These are phyloP conservation scores for Andrena fulva DNA, from an alignment of 2,888 invertebrate genomes.

Conservation along the genomic window DNA sequence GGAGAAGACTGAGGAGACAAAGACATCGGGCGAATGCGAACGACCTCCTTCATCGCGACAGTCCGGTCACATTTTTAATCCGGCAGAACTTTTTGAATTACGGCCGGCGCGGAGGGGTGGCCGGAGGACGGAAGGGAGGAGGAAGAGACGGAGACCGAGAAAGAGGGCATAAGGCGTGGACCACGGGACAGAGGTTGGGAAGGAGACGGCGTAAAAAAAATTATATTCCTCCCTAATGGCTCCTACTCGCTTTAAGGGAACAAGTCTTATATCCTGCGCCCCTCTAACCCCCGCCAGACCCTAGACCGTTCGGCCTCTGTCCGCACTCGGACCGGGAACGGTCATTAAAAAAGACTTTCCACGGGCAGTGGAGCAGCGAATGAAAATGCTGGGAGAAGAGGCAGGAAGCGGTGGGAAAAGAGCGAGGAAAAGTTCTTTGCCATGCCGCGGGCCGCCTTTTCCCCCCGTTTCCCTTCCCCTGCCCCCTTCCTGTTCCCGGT, in stretches of 20 bases:
- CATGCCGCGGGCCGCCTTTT: conserved; percentile 40
- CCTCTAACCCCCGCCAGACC: conserved; percentile 8
- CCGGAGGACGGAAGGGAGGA: conserved; percentile 23
- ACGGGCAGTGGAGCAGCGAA: conserved; percentile 65
- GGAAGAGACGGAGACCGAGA: conserved; percentile 23
- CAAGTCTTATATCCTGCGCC: conserved; percentile 60
- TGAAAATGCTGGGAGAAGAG: conserved; percentile 61
- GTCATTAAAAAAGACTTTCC: conserved; percentile 74
- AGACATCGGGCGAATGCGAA: conserved; percentile 46
- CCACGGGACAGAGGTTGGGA: conserved; percentile 32
- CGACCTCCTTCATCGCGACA: conserved; percentile 51
- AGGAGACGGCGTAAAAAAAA: conserved; percentile 50
- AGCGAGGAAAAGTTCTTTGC: conserved; percentile 56
- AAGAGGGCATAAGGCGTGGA: conserved; percentile 46
- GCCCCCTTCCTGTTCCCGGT: conserved; percentile 1
- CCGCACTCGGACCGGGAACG: conserved; percentile 56
- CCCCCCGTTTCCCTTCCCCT: not conserved
- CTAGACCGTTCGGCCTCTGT: conserved; percentile 6
- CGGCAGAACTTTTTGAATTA: conserved; percentile 81
- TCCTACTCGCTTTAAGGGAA: conserved; percentile 68
- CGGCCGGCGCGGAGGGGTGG: conserved; percentile 54
- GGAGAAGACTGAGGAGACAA: conserved; percentile 40
- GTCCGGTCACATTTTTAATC: conserved; percentile 80
- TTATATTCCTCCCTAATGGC: conserved; percentile 72
- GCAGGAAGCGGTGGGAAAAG: conserved; percentile 48